Evolutionary conservation across 2,888 invertebrate genomes (phyloP).

Genomic region (Lutraria lutraria): DNA sequence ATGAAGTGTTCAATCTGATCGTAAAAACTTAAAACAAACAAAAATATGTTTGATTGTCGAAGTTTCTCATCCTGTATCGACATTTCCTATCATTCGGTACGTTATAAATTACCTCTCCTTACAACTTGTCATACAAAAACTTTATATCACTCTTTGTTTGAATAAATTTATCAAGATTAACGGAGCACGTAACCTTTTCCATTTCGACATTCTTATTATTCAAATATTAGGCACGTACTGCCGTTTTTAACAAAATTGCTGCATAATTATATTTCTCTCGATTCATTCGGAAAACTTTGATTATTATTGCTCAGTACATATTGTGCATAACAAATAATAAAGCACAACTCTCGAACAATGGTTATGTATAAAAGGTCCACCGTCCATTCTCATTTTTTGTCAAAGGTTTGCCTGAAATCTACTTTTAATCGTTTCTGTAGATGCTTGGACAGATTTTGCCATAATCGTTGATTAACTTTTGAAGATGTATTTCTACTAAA

Average conservation of each 20-base stretch:
- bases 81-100: not conserved
- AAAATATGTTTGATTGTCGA: constrained; percentile 10
- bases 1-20: not conserved
- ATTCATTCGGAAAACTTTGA: not conserved
- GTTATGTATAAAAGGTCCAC: no score
- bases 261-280: not conserved
- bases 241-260: not conserved
- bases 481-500: no score
- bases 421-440: no score
- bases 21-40: constrained; percentile 6
- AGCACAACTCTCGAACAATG: no score
- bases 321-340: no score
- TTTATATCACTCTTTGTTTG: not conserved
- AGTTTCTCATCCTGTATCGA: constrained; percentile 2
- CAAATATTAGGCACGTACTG: not conserved
- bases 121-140: not conserved
- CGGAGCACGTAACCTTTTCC: not conserved
- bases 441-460: no score
- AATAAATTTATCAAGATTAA: constrained; percentile 14
- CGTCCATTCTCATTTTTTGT: not conserved
- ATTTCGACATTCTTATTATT: not conserved
- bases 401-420: no score
- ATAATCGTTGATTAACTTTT: no score
- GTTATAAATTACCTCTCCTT: not conserved
- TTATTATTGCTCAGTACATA: not conserved